These are phyloP conservation scores for Tadarida brasiliensis DNA, from an alignment of 2,797 vertebrate species.

Conservation along the genomic window DNA sequence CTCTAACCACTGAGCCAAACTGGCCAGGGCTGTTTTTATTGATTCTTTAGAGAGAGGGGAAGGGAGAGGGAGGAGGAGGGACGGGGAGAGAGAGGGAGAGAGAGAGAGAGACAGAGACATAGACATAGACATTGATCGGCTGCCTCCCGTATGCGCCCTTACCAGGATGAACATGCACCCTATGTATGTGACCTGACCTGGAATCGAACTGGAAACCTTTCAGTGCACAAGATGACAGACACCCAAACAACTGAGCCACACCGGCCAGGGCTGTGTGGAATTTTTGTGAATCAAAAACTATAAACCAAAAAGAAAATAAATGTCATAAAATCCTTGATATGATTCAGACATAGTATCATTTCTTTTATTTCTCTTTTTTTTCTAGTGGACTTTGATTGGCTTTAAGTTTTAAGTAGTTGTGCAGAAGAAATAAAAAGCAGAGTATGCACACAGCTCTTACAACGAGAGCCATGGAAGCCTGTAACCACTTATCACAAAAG, in stretches of 20 bases:
- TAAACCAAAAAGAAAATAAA: neutral
- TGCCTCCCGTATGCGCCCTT: neutral
- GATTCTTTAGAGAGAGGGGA: too few relatives aligned
- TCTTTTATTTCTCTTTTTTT: neutral
- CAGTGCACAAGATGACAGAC: neutral
- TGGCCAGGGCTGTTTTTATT: too few relatives aligned
- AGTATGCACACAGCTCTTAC: neutral
- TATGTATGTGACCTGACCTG: neutral
- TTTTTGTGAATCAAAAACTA: constrained; percentile 18
- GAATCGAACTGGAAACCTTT: neutral
- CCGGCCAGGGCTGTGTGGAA: neutral
- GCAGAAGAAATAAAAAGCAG: neutral
- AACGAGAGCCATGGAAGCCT: neutral
- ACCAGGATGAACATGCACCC: neutral
- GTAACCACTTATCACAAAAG: neutral
- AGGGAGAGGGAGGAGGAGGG: neutral
- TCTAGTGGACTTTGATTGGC: neutral
- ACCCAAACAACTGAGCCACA: neutral
- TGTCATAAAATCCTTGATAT: neutral
- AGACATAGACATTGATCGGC: neutral
- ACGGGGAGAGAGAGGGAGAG: too few relatives aligned
- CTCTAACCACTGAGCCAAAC: too few relatives aligned
- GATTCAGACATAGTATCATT: neutral
- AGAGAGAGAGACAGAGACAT: neutral
- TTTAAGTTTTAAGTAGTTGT: neutral